Evolutionary conservation across 2,113 vertebrate genomes (phyloP).

Genomic region (Microcebus ravelobensis): DNA sequence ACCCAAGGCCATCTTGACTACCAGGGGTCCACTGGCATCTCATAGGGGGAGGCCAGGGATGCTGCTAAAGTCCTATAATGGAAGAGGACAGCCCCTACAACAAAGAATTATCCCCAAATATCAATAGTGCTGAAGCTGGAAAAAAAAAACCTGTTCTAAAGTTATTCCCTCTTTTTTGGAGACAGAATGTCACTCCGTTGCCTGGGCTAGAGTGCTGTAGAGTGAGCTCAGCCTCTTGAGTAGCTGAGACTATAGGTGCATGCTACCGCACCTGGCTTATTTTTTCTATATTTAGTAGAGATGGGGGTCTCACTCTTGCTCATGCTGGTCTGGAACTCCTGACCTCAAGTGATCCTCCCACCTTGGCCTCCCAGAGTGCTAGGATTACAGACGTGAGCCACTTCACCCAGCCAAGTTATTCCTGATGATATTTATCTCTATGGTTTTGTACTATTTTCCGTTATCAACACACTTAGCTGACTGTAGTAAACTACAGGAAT

Average conservation of each 20-base stretch:
- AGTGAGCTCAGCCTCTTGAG: too few relatives aligned
- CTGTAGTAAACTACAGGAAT: not conserved
- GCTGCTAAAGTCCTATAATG: too few relatives aligned
- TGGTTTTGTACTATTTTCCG: not conserved
- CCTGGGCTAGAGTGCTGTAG: too few relatives aligned
- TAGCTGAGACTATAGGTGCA: too few relatives aligned
- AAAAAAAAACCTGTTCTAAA: not conserved
- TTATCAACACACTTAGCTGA: not conserved
- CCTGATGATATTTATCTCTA: not conserved
- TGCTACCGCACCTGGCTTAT: too few relatives aligned
- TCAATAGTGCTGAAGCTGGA: rapidly evolving
- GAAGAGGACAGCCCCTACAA: not conserved
- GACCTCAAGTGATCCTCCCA: too few relatives aligned
- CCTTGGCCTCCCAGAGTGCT: too few relatives aligned
- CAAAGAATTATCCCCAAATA: not conserved
- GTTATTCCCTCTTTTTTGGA: not conserved
- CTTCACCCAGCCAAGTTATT: not conserved
- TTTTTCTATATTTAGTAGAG: too few relatives aligned
- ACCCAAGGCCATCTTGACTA: not conserved
- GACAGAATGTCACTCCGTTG: too few relatives aligned
- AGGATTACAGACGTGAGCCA: too few relatives aligned
- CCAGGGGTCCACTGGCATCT: not conserved
- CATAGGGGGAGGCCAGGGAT: not conserved
- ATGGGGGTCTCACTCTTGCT: too few relatives aligned
- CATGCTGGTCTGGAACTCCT: too few relatives aligned